Evolutionary conservation across 2,113 vertebrate species (phyloP), one percentile per base, ranked within the genome.

Genomic region (Narcine bancroftii): DNA sequence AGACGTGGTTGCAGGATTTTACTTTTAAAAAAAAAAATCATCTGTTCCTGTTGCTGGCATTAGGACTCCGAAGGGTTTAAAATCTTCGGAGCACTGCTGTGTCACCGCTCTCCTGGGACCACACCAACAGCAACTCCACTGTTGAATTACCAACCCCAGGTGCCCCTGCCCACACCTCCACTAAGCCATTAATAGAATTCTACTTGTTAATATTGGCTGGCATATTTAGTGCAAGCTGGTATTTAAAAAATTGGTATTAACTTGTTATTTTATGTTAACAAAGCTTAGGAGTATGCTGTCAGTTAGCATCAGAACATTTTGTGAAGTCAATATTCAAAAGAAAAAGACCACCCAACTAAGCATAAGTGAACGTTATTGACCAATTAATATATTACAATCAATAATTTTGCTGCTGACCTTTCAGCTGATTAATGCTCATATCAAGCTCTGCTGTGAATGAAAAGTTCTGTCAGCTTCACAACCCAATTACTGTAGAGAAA

Each of bases 351-450:
- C 53, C 53, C 53, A 42, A 21, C 53, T 60, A 87, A 36, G 33
- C n/a, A 60, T 87, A 83, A 53, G 50, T 85, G 50, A 85, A 60
- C 81, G 6, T 85, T n/a, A 36, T 85, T 5, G 81, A 85, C 1
- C 33, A 60, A 60, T 87, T 17, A n/a, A 60, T 87, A 10, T 60
- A 87, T 87, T 60, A 53, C 19, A 36, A 60, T 87, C 33, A 87
- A 5, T 83, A 26, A 60, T 5, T 15, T 87, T 63, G 53, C 33
- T 87, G 53, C 36, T 56, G 53, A 87, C 53, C 33, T 63, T 87
- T 87, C 81, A 29, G 36, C 53, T 36, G 81, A 87, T 87, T 87
- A 36, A 87, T n/a, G 45, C 42, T 81, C 76, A 24, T 29, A 81
- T 50, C 45, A 81, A 81, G 26, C 21, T 33, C 24, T 50, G 24